phyloP scores from a whole-genome alignment of 2,113 vertebrate genomes.

The Dermatemys mawii region DNA sequence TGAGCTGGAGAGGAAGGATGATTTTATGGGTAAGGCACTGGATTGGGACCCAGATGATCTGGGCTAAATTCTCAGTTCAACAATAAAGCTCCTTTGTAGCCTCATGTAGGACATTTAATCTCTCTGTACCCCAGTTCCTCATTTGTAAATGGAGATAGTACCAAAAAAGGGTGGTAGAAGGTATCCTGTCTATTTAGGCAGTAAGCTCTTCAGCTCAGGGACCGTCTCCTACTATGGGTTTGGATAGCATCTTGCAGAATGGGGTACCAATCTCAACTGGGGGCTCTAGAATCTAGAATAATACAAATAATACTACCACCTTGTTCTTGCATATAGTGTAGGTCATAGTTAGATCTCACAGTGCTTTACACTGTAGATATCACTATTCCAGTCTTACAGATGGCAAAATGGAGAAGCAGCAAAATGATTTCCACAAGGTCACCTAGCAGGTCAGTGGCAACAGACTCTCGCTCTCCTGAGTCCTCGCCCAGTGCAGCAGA shows the following conservation, averaged over 20 bases:
- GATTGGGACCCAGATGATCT: not conserved
- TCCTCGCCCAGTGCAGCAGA: rapidly evolving
- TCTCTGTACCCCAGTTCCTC: not conserved
- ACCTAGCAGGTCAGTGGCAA: no score
- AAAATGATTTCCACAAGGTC: not conserved
- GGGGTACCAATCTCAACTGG: not conserved
- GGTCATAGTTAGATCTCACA: not conserved
- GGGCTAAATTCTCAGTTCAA: not conserved
- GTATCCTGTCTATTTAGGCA: not conserved
- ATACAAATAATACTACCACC: not conserved
- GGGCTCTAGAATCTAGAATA: not conserved
- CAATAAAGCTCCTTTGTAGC: not conserved
- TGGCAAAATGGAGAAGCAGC: not conserved
- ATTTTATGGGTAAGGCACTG: not conserved
- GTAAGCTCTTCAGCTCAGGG: not conserved
- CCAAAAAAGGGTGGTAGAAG: no score
- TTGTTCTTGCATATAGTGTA: not conserved
- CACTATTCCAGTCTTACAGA: rapidly evolving
- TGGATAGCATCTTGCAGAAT: not conserved
- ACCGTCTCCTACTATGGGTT: not conserved
- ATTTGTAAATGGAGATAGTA: not conserved
- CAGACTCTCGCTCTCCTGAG: not conserved
- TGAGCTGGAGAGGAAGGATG: not conserved
- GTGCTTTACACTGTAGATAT: not conserved
- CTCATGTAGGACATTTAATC: not conserved